Conservation (phyloP, 2,888 invertebrate species). For the Athalia circularis region DNA sequence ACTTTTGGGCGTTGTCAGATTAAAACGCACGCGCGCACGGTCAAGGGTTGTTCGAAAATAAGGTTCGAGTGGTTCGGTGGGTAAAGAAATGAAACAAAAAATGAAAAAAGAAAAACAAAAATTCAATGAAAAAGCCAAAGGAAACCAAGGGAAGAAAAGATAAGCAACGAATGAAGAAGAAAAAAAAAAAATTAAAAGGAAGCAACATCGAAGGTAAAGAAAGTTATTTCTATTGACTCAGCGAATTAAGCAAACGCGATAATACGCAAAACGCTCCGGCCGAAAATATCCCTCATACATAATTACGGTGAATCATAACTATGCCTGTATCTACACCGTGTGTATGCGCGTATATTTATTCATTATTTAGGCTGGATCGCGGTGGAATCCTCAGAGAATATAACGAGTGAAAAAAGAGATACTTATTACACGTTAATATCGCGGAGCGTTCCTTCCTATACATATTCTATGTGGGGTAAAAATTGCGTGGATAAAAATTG, state of each 20-base stretch:
- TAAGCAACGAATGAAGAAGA: not conserved
- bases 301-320: not conserved
- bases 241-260: not conserved
- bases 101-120: not conserved
- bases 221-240: constrained; percentile 14
- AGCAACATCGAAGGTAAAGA: not conserved
- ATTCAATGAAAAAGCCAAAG: not conserved
- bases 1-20: constrained; percentile 1
- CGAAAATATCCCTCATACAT: constrained; percentile 2
- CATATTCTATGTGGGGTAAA: too few species aligned
- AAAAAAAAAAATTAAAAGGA: not conserved
- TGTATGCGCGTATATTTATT: not conserved
- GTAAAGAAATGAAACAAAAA: not conserved
- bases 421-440: constrained; percentile 5
- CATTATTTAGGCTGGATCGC: constrained; percentile 1
- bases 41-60: not conserved
- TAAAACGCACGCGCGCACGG: not conserved
- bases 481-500: too few species aligned
- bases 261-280: not conserved
- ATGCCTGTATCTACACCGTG: not conserved
- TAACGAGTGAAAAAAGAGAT: not conserved
- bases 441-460: too few species aligned
- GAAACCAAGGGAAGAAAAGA: not conserved
- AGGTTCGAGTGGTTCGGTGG: not conserved
- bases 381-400: not conserved